Evolutionary conservation across 1,140 invertebrate genomes (phyloP), one percentile per base, ranked within the genome.

Genomic region (Drosophila sp.): DNA sequence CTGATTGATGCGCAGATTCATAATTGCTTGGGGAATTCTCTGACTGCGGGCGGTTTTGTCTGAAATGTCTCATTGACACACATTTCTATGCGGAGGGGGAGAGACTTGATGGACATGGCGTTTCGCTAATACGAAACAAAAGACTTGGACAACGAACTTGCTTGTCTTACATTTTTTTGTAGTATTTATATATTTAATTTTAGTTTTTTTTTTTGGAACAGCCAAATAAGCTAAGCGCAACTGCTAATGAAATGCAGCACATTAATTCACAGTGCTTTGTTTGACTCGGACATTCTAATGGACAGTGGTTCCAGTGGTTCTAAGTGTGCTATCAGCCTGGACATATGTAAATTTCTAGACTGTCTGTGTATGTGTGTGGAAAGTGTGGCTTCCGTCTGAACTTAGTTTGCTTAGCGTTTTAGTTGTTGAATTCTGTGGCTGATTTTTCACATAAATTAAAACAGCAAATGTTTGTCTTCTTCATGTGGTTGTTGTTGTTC

Each of bases 401-500:
- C 27, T 61, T 57, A 16, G 32, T 58, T 72, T 66, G 45, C 29
- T 32, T 46, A 54, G 48, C 66, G 53, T 13, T 62, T 54, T 7
- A 36, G 46, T 16, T 21, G 32, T 8, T 51, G 32, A 18, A 32
- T 57, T 61, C 59, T 46, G 58, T 58, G 59, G 7, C 14, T 59
- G 64, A 66, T 63, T 81, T 53, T 86, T 78, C 78, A 84, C 81
- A 81, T 86, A 86, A 86, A 78, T 78, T 86, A 78, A 80, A 80
- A 58, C 62, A 41, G 50, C 56, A 81, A 76, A 87, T 80, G 59
- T 78, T 86, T 84, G 58, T 53, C 48, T 78, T 74, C 56, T 57
- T 21, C 54, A 38, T 38, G 36, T 38, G 11, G 36, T 14, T 25
- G 1, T 2, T 36, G 36, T 36, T 36, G n/a, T 16, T 54, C 32